phyloP scores from a whole-genome alignment of 2,888 invertebrate species.

The Meghimatium bilineatum region DNA sequence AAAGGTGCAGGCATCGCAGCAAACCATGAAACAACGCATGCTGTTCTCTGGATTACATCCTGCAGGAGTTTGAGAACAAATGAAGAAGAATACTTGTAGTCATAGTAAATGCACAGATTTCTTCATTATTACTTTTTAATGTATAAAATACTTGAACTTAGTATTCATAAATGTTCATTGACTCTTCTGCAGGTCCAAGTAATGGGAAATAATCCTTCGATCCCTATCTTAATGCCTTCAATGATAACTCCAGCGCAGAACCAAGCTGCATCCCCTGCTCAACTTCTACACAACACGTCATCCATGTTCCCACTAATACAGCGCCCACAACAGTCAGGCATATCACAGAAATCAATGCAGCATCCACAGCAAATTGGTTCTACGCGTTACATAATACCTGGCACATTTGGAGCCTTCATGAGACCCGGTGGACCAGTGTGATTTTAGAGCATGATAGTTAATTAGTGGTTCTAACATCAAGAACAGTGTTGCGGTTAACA shows the following conservation, averaged over 20 bases:
- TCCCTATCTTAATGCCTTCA: constrained; percentile 29
- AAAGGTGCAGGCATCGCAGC: too few species aligned
- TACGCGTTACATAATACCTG: neutral
- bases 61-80: too few species aligned
- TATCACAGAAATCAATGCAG: neutral
- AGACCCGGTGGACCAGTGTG: constrained; percentile 27
- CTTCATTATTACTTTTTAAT: too few species aligned
- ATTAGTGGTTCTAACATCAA: neutral
- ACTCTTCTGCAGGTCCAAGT: constrained; percentile 32
- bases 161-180: neutral
- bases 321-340: neutral
- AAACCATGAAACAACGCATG: too few species aligned
- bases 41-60: too few species aligned
- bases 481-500: too few species aligned
- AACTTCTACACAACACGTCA: constrained; percentile 25
- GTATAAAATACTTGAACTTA: too few species aligned
- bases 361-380: neutral
- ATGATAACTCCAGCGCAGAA: constrained; percentile 28
- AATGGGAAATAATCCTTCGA: constrained; percentile 17
- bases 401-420: constrained; percentile 8
- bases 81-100: too few species aligned
- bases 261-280: constrained; percentile 22
- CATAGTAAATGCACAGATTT: too few species aligned
- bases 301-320: constrained; percentile 23
- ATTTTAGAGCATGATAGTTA: neutral